These are phyloP conservation scores for Leucopsar rothschildi DNA, from an alignment of 2,113 vertebrate species.

Conservation along the genomic window DNA sequence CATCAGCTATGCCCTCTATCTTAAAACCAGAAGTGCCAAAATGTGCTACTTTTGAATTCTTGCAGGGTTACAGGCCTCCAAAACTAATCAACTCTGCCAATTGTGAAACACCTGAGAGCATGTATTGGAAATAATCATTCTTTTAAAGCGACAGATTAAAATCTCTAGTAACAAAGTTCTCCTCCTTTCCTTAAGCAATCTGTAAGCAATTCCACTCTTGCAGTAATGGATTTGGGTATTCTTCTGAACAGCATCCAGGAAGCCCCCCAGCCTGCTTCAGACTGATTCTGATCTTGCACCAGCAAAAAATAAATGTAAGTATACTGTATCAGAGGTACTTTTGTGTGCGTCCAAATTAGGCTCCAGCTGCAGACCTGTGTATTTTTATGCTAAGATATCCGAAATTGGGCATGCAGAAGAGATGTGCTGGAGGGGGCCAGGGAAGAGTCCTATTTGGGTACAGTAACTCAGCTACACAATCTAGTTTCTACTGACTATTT, in stretches of 20 bases:
- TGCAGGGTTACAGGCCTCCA: not conserved
- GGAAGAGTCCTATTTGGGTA: not conserved
- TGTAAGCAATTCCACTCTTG: not conserved
- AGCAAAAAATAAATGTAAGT: not conserved
- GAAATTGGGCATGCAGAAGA: not conserved
- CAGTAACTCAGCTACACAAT: not conserved
- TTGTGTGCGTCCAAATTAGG: not conserved
- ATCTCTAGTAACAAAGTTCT: not conserved
- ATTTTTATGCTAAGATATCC: not conserved
- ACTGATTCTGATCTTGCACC: not conserved
- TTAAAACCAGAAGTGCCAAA: not conserved
- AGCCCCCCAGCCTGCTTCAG: not conserved
- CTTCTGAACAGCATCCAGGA: not conserved
- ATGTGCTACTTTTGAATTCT: not conserved
- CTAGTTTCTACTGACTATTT: not conserved
- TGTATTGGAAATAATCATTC: not conserved
- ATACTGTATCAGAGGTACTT: not conserved
- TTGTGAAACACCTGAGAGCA: not conserved
- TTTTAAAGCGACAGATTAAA: slow-evolving; percentile 26
- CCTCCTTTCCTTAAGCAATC: not conserved
- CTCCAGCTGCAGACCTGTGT: not conserved
- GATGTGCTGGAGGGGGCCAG: not conserved
- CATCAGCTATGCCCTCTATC: not conserved
- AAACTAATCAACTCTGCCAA: slow-evolving; percentile 16
- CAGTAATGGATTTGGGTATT: not conserved